These are phyloP conservation scores for Orchesella cincta DNA, from an alignment of 1,140 invertebrate species.

Conservation along the genomic window DNA sequence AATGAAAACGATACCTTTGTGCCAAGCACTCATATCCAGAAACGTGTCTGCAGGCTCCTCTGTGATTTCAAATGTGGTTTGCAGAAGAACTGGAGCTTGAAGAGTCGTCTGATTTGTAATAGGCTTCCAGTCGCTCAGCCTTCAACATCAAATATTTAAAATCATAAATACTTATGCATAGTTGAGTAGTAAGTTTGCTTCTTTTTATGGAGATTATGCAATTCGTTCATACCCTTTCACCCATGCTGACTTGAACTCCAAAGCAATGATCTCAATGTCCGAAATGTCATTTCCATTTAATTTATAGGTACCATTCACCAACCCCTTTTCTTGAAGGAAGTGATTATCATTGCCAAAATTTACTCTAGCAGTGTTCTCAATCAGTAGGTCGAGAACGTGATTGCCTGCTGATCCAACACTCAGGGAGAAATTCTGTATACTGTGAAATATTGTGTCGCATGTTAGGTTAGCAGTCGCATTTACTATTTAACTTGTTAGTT, in stretches of 20 bases:
- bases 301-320: constrained; percentile 55
- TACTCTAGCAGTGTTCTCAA: constrained; percentile 64
- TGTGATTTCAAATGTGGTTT: constrained; percentile 51
- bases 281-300: constrained; percentile 56
- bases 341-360: constrained; percentile 60
- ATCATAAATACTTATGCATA: background rate
- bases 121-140: constrained; percentile 37
- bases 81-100: constrained; percentile 52
- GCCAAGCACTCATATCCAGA: constrained; percentile 57
- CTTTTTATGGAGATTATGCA: no score
- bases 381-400: constrained; percentile 60
- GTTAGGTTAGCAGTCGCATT: no score
- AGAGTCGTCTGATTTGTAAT: background rate
- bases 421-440: background rate
- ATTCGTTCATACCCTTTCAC: constrained; percentile 50
- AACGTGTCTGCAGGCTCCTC: constrained; percentile 54
- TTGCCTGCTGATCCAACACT: constrained; percentile 44
- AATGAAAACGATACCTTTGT: constrained; percentile 64
- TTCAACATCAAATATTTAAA: background rate
- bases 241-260: constrained; percentile 61
- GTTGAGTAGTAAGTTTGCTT: background rate
- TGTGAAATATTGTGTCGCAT: no score
- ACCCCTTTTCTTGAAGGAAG: constrained; percentile 60
- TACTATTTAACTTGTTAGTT: no score
- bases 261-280: constrained; percentile 60